A percentile compares a stretch with the other conserved stretches of the same genome.
Conservation (phyloP, 2,113 vertebrate species). For the Apistogramma diplotaenia region DNA sequence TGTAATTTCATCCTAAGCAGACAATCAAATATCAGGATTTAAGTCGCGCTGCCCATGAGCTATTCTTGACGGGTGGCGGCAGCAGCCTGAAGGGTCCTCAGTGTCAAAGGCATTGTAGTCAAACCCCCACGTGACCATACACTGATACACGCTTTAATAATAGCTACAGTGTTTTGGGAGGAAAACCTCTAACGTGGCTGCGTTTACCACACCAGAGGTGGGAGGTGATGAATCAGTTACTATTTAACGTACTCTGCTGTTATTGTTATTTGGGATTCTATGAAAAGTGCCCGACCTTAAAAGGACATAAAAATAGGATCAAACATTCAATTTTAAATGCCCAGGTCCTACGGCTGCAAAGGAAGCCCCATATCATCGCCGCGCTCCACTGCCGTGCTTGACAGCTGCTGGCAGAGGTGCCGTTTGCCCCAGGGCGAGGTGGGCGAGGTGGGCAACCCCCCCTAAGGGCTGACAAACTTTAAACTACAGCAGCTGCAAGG, state of each 20-base stretch:
- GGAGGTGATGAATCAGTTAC: too few relatives aligned
- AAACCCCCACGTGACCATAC: background rate
- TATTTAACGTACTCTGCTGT: too few relatives aligned
- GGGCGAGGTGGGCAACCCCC: too few relatives aligned
- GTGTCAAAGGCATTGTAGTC: background rate
- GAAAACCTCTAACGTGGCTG: slow-evolving; percentile 3
- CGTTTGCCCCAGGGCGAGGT: too few relatives aligned
- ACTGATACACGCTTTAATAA: background rate
- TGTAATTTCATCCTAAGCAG: slow-evolving; percentile 71
- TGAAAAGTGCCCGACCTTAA: background rate
- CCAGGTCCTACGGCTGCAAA: too few relatives aligned
- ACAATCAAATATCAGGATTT: slow-evolving; percentile 48
- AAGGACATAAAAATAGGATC: background rate
- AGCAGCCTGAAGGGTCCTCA: slow-evolving; percentile 41
- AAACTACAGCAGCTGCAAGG: too few relatives aligned
- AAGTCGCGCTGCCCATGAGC: slow-evolving; percentile 26
- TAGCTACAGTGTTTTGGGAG: background rate
- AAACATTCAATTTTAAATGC: too few relatives aligned
- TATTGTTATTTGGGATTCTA: background rate
- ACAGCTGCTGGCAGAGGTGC: too few relatives aligned
- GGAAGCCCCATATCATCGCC: too few relatives aligned
- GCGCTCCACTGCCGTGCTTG: too few relatives aligned
- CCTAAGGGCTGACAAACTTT: too few relatives aligned
- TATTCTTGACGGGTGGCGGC: background rate
- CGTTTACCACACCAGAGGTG: background rate